Evolutionary conservation across 2,113 vertebrate genomes (phyloP), one percentile per base, ranked within the genome.

Genomic region (Caranx ignobilis): DNA sequence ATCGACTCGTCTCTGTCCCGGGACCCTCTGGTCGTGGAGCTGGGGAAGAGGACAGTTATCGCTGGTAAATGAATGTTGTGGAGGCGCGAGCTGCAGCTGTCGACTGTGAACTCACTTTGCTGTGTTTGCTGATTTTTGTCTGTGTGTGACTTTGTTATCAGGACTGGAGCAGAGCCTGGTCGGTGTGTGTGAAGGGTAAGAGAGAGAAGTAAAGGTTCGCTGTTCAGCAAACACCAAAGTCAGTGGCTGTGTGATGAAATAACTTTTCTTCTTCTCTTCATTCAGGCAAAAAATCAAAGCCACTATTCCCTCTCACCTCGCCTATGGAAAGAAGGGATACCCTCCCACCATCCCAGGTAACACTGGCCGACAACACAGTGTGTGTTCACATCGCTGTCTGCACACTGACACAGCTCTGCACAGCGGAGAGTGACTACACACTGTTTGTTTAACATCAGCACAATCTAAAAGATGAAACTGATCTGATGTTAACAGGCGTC

Each of bases 131-230:
- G 12, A 80, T 21, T 70, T 48, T 35, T 26, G 26, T 70, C 15
- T 80, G 32, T 77, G 26, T 69, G 32, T 79, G 64, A 39, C 3
- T 57, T 84, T 59, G 57, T 66, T 54, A 12, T 73, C 94, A 99
- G 98, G 98, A 81, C 91, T 99, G 92, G 98, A 99, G 89, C 97
- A 98, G 93, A 96, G 96, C 79, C 93, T 99, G 87, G 86, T 98
- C 83, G 97, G 97, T 41, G 96, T 99, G 87, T 99, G 98, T 91
- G 96, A 96, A 89, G 97, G 98, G 98, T 99, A 93, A 95, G 96
- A 91, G 96, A 91, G 21, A 66, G 72, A 67, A 76, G n/a, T 11
- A 55, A 78, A 81, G 11, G 43, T 60, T 26, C 26, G 69, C 0
- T 11, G 15, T 64, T 50, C 13, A 50, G 55, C 35, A 65, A 43